Evolutionary conservation across 2,797 vertebrate genomes (phyloP), one percentile per base, ranked within the genome.

Genomic region (Galaxias olidus): DNA sequence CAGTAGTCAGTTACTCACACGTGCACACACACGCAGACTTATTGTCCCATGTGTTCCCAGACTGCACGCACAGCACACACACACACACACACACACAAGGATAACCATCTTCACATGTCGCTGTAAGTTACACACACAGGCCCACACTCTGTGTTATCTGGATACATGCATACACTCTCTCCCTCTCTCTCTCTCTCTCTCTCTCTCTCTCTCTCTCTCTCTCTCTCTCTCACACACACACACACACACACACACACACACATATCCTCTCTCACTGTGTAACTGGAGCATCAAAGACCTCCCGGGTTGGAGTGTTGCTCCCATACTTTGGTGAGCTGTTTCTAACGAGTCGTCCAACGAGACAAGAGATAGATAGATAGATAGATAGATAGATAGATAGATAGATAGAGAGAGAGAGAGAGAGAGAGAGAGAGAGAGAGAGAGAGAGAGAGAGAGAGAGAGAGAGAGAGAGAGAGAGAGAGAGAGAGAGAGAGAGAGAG

Each of bases 111-210:
- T 30, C 30, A 30, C 30, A 30, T 30, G 30, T 30, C 30, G 30
- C 30, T 30, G 30, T 30, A 30, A 30, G 30, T 30, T 30, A 30
- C 30, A 30, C 30, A 30, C 30, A 30, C 30, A 30, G 30, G 30
- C 30, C 30, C 30, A 30, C 30, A 2, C 30, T 30, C 30, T 3
- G 30, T 3, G 30, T 30, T 30, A 30, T 30, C 61, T 65, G 19
- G 45, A 18, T 13, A 6, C 46, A 30, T 30, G 30, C 30, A 30
- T 6, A 6, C 30, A 3, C 6, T 30, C 30, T 30, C 30, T 30
- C 18, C 18, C 68, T 74, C 69, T 65, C 65, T 46, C 5, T 68
- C 73, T n/a, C 15, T 48, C 42, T 12, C 20, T 46, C 61, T 20
- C 44, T 20, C 43, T 13, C 40, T 14, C 41, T 13, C 10, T 6